These are phyloP conservation scores for Volucella bombylans DNA, from an alignment of 2,888 invertebrate species.

Conservation along the genomic window DNA sequence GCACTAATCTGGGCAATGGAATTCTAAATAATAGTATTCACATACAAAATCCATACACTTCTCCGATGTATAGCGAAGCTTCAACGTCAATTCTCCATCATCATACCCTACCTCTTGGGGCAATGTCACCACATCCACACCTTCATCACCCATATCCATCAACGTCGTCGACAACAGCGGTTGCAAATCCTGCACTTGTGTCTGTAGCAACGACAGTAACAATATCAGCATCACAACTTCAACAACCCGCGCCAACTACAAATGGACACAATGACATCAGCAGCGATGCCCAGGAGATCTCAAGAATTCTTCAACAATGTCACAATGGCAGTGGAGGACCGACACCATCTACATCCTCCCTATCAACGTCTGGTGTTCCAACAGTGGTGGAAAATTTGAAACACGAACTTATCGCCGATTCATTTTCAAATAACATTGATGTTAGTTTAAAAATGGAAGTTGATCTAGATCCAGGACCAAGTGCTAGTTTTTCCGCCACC, in stretches of 20 bases:
- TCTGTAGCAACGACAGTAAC: constrained; percentile 36
- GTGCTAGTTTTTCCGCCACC: constrained; percentile 17
- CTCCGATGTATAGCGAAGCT: constrained; percentile 53
- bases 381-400: constrained; percentile 22
- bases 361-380: not conserved
- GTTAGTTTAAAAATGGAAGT: constrained; percentile 52
- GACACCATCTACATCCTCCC: constrained; percentile 29
- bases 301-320: constrained; percentile 82
- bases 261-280: constrained; percentile 80
- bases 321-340: constrained; percentile 78
- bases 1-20: constrained; percentile 49
- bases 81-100: constrained; percentile 33
- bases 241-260: constrained; percentile 70
- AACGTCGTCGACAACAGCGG: constrained; percentile 1
- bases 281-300: constrained; percentile 81
- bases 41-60: constrained; percentile 48
- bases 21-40: constrained; percentile 62
- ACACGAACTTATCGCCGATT: constrained; percentile 34
- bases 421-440: constrained; percentile 43
- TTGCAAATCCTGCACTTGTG: constrained; percentile 13
- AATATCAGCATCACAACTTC: constrained; percentile 20
- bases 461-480: constrained; percentile 49
- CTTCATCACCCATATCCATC: constrained; percentile 27
- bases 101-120: constrained; percentile 36
- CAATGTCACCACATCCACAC: constrained; percentile 41